Evolutionary conservation across 2,888 invertebrate species (phyloP).

Genomic region (Amaurobius ferox): DNA sequence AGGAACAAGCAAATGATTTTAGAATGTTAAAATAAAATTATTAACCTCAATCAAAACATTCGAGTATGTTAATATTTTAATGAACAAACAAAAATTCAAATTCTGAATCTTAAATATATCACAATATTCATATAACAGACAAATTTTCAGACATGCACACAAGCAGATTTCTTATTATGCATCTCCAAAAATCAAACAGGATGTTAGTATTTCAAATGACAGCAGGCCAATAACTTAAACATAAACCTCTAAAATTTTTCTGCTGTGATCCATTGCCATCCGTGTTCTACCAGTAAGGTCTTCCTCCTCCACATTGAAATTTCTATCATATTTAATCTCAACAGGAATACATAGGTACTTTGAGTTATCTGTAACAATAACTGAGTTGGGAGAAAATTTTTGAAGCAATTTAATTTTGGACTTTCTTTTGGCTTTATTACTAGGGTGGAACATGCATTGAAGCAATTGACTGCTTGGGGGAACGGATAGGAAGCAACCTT

Average conservation of each 20-base stretch:
- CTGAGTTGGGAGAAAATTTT: constrained; percentile 7
- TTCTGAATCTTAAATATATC: too few relatives aligned
- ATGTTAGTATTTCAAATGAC: constrained; percentile 21
- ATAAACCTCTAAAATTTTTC: constrained; percentile 41
- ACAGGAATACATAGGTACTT: constrained; percentile 42
- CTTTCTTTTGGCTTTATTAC: constrained; percentile 18
- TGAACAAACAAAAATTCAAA: too few relatives aligned
- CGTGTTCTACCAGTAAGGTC: background rate
- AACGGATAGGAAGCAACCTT: background rate
- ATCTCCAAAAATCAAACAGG: background rate
- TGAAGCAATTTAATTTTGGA: constrained; percentile 20
- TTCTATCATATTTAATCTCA: background rate
- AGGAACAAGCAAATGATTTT: too few relatives aligned
- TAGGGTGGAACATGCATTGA: constrained; percentile 24
- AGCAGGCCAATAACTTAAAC: constrained; percentile 37
- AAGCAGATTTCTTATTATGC: too few relatives aligned
- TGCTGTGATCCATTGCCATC: background rate
- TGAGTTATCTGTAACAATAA: constrained; percentile 38
- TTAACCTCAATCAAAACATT: too few relatives aligned
- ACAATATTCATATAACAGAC: too few relatives aligned
- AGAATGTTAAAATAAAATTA: too few relatives aligned
- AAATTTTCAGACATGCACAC: too few relatives aligned
- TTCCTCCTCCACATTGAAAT: background rate
- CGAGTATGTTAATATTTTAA: too few relatives aligned
- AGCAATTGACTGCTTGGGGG: background rate